Conservation (phyloP, 2,113 vertebrate genomes). For the Lonchura striata region DNA sequence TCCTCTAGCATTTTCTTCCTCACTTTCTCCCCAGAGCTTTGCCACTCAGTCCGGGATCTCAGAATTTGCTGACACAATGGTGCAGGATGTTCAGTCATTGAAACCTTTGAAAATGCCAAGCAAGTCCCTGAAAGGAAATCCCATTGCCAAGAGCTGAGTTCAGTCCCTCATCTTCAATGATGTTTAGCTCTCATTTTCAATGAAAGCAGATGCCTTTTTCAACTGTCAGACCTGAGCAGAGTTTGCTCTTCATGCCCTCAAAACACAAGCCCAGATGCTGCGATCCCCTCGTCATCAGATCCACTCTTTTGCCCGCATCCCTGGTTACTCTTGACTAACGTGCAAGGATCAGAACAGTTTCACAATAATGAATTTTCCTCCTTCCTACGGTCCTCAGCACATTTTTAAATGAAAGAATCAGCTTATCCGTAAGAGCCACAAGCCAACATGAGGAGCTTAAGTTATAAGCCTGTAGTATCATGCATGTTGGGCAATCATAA, state of each 20-base stretch:
- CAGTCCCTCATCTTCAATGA: background rate
- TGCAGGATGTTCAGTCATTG: background rate
- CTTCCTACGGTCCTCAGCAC: background rate
- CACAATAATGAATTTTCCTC: background rate
- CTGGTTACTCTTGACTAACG: background rate
- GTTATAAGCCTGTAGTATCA: background rate
- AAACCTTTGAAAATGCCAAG: background rate
- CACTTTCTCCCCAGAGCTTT: background rate
- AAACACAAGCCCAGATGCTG: background rate
- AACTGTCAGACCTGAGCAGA: background rate
- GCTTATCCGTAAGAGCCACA: background rate
- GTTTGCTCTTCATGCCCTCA: background rate
- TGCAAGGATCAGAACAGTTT: background rate
- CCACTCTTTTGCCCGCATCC: background rate
- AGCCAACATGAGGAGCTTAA: background rate
- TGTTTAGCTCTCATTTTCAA: background rate
- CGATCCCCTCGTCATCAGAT: background rate
- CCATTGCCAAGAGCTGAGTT: background rate
- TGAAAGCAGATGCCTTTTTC: background rate
- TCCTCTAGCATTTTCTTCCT: background rate
- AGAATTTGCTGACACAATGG: background rate
- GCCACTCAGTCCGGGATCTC: background rate
- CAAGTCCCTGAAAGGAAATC: background rate
- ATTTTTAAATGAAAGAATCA: conserved; percentile 39
- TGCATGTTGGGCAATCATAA: background rate